Evolutionary conservation across 1,140 invertebrate species (phyloP), one percentile per base, ranked within the genome.

Genomic region (Trypoxylus dichotomus): DNA sequence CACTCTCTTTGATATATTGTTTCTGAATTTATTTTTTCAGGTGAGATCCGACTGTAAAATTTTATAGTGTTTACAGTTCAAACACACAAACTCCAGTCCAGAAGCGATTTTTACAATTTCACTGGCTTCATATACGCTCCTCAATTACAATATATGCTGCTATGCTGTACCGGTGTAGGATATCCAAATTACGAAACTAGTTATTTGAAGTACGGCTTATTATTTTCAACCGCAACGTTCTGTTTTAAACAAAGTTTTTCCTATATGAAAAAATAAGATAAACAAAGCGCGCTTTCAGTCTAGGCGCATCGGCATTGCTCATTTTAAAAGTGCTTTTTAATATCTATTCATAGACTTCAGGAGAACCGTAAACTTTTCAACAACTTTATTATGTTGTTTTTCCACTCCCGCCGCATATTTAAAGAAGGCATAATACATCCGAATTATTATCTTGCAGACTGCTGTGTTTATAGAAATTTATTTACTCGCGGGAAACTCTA

Each of bases 51-150:
- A 68, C 60, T 68, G 60, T 68, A 68, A 68, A 68, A 68, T 68
- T 68, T 68, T 68, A 68, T 68, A 68, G 60, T 68, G 60, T 68
- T 68, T 68, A 68, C 60, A 68, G 19, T 68, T 68, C 60, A 68
- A 68, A 68, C 60, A 68, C 47, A 19, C 60, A 24, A 21, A 68
- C 24, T 24, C 10, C 27, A 11, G 19, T 68, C 19, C 60, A 68
- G 60, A 68, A 68, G 60, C 60, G 60, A 68, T 68, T 68, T 68
- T 68, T 68, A 68, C 60, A 68, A 68, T 68, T 68, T 68, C 60
- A 68, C 19, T 68, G 11, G 60, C 27, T 68, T 68, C 60, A 68
- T 68, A 68, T 27, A 25, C 11, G 60, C 13, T 25, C 60, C 21
- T 68, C 60, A 68, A 68, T 68, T 68, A 68, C 60, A 68, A 68